phyloP scores from a whole-genome alignment of 2,888 invertebrate genomes.

The Hyppa rectilinea region DNA sequence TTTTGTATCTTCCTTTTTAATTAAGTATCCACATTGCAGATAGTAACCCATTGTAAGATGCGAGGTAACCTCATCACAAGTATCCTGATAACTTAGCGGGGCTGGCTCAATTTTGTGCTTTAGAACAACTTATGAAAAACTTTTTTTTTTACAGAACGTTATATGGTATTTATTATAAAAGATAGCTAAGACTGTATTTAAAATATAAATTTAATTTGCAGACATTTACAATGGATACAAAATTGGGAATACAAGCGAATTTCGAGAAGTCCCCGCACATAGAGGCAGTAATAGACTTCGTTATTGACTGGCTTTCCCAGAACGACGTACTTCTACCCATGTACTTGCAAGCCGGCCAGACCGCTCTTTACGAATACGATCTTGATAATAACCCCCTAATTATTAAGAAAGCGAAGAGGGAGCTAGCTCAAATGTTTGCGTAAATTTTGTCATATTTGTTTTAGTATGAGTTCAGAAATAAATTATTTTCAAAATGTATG shows the following conservation, averaged over 20 bases:
- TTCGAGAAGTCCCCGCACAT: slow-evolving; percentile 80
- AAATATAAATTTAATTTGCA: slow-evolving; percentile 46
- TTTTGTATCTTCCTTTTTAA: no score
- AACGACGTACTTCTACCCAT: slow-evolving; percentile 81
- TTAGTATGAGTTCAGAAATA: slow-evolving; percentile 17
- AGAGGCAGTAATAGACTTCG: slow-evolving; percentile 81
- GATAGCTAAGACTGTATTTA: background rate
- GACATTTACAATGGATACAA: slow-evolving; percentile 64
- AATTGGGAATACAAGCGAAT: slow-evolving; percentile 71
- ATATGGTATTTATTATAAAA: background rate
- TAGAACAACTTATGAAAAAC: no score
- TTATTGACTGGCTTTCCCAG: slow-evolving; percentile 83
- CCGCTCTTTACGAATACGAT: slow-evolving; percentile 67
- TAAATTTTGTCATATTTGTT: background rate
- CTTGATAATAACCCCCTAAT: slow-evolving; percentile 72
- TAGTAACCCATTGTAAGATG: no score
- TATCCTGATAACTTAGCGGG: no score
- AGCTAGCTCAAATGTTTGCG: slow-evolving; percentile 65
- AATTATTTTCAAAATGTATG: slow-evolving; percentile 1
- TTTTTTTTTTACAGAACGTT: no score
- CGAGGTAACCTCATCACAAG: no score
- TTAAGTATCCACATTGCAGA: no score
- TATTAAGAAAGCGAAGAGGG: slow-evolving; percentile 60
- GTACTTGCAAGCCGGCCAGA: slow-evolving; percentile 79
- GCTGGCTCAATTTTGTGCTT: no score